These are phyloP conservation scores for Lysandra bellargus DNA, from an alignment of 2,888 invertebrate genomes.

Conservation along the genomic window DNA sequence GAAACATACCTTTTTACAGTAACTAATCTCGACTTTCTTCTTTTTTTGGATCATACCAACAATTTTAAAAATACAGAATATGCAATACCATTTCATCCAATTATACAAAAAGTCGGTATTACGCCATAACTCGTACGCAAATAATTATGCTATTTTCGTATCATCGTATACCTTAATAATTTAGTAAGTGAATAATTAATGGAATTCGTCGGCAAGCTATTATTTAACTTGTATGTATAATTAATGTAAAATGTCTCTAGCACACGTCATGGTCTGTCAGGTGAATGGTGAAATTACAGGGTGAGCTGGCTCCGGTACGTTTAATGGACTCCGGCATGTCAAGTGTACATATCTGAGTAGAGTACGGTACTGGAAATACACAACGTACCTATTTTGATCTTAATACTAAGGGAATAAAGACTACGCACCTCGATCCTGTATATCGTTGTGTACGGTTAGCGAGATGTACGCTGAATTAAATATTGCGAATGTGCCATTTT, in stretches of 20 bases:
- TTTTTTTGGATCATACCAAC: too few relatives aligned
- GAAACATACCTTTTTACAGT: too few relatives aligned
- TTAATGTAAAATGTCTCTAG: slow-evolving; percentile 8
- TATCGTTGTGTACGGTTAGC: background rate
- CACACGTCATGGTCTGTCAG: slow-evolving; percentile 7
- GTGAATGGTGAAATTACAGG: slow-evolving; percentile 3
- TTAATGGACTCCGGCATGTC: slow-evolving; percentile 2
- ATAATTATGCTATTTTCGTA: background rate
- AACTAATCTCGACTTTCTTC: too few relatives aligned
- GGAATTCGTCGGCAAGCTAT: background rate
- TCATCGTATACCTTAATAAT: background rate
- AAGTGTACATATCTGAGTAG: slow-evolving; percentile 10
- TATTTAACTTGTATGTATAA: slow-evolving; percentile 3
- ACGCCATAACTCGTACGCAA: background rate
- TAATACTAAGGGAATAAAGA: background rate
- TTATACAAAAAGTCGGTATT: background rate
- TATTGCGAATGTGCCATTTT: background rate
- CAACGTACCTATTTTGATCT: background rate
- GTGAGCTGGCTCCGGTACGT: background rate
- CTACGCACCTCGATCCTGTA: background rate
- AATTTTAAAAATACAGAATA: too few relatives aligned
- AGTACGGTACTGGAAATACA: background rate
- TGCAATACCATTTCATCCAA: too few relatives aligned
- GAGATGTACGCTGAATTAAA: slow-evolving; percentile 5
- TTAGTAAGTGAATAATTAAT: background rate